Evolutionary conservation across 2,113 vertebrate genomes (phyloP).

Genomic region (Chaetops frenatus): DNA sequence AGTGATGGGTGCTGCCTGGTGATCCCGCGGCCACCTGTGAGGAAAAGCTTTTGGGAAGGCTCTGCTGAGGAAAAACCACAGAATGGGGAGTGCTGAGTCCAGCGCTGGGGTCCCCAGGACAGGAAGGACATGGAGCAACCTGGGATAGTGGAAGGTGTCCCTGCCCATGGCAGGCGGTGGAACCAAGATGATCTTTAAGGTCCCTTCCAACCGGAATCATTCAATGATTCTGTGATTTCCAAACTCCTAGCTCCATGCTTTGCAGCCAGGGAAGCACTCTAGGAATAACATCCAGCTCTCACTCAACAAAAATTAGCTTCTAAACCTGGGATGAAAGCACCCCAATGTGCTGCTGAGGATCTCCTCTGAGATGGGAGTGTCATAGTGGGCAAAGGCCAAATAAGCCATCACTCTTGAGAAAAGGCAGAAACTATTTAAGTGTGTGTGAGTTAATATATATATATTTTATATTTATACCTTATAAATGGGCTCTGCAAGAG

Average conservation of each 20-base stretch:
- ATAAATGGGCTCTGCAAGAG: background rate
- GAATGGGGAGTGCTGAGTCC: background rate
- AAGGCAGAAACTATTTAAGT: background rate
- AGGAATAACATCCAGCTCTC: background rate
- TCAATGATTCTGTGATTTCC: background rate
- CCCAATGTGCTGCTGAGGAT: background rate
- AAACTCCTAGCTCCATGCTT: background rate
- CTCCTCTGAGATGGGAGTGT: background rate
- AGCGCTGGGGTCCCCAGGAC: background rate
- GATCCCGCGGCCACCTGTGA: accelerated
- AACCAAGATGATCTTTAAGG: background rate
- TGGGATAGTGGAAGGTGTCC: background rate
- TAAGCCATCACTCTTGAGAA: background rate
- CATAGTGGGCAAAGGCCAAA: background rate
- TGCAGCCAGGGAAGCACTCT: background rate
- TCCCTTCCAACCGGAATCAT: background rate
- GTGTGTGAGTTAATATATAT: accelerated
- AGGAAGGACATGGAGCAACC: background rate
- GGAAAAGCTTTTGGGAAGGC: background rate
- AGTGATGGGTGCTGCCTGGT: background rate
- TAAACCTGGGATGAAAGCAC: background rate
- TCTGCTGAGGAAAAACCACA: background rate
- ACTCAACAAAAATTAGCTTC: background rate
- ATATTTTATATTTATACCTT: background rate
- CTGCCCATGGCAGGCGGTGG: background rate